Evolutionary conservation across 2,797 vertebrate species (phyloP).

Genomic region (Pseudochaenichthys georgianus): DNA sequence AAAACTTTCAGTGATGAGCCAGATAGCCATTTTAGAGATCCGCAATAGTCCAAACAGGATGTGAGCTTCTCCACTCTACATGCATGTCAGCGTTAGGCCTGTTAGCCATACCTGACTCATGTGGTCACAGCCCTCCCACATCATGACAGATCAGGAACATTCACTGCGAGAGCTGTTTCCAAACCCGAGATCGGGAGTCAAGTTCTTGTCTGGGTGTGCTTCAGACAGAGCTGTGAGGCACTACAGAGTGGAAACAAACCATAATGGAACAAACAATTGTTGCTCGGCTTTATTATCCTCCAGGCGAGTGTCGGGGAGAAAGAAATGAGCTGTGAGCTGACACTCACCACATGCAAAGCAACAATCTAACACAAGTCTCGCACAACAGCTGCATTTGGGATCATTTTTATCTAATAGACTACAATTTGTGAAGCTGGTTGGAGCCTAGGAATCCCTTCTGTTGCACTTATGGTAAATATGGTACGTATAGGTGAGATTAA

Average conservation of each 20-base stretch:
- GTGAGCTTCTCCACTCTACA: slow-evolving; percentile 1
- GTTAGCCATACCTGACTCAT: slow-evolving; percentile 39
- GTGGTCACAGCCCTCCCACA: slow-evolving; percentile 36
- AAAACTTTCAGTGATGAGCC: background rate
- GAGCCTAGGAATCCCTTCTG: background rate
- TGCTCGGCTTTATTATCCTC: slow-evolving; percentile 66
- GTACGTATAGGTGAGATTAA: background rate
- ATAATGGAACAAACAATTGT: slow-evolving; percentile 71
- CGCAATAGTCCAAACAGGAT: slow-evolving; percentile 7
- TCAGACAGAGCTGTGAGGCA: slow-evolving; percentile 51
- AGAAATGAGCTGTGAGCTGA: slow-evolving; percentile 58
- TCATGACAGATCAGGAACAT: slow-evolving; percentile 44
- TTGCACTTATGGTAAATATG: slow-evolving; percentile 4
- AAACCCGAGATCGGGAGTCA: slow-evolving; percentile 18
- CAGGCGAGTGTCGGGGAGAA: slow-evolving; percentile 44
- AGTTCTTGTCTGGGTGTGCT: slow-evolving; percentile 49
- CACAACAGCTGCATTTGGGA: background rate
- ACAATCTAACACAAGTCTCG: slow-evolving; percentile 29
- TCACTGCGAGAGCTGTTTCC: slow-evolving; percentile 39
- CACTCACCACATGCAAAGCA: slow-evolving; percentile 52
- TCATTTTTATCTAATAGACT: slow-evolving; percentile 1
- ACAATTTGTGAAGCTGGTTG: slow-evolving; percentile 4
- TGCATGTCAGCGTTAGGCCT: slow-evolving; percentile 23
- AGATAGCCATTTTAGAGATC: slow-evolving; percentile 14
- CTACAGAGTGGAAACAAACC: slow-evolving; percentile 62